Base-by-base conservation (phyloP, 2,888 invertebrate species). In the Folsomia candida region DNA sequence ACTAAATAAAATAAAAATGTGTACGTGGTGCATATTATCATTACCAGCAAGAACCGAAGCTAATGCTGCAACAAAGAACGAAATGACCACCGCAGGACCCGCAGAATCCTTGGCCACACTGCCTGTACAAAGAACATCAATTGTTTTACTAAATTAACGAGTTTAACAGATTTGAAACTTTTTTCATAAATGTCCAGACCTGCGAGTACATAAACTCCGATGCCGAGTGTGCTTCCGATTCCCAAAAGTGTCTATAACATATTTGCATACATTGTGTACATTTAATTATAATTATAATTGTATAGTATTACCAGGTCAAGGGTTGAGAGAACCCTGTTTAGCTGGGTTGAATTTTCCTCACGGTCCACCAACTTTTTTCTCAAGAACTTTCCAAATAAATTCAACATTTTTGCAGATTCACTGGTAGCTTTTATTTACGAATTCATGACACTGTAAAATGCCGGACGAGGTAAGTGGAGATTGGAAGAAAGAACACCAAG, bases 1-100 rank as follows among this genome's bases (percentile, higher is more conserved):
- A n/a, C n/a, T n/a, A n/a, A n/a, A n/a, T n/a, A n/a, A n/a, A n/a
- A n/a, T n/a, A n/a, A n/a, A n/a, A n/a, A n/a, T n/a, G n/a, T n/a
- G n/a, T n/a, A n/a, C n/a, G n/a, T n/a, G n/a, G n/a, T n/a, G n/a
- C n/a, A n/a, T 24, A 22, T 25, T 24, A 65, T 25, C 9, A 27
- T 18, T 81, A 92, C 93, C 93, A 80, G 97, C 94, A 83, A 97
- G 90, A 1, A 94, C 91, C 0, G 95, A 95, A 0, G 96, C 96
- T 47, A 97, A 83, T 2, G 96, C 97, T 1, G 97, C 97, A 0
- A 96, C 89, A 22, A 96, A 84, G 82, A 97, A 97, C 51, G 95
- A 94, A 22, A 97, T 81, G 4, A 92, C 90, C 1, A 96, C 94
- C 0, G 94, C 93, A 0, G 97, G 97, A 0, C 97, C 97, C 0